Evolutionary conservation across 2,888 invertebrate genomes (phyloP).

Genomic region (Trissoscelio sp.): DNA sequence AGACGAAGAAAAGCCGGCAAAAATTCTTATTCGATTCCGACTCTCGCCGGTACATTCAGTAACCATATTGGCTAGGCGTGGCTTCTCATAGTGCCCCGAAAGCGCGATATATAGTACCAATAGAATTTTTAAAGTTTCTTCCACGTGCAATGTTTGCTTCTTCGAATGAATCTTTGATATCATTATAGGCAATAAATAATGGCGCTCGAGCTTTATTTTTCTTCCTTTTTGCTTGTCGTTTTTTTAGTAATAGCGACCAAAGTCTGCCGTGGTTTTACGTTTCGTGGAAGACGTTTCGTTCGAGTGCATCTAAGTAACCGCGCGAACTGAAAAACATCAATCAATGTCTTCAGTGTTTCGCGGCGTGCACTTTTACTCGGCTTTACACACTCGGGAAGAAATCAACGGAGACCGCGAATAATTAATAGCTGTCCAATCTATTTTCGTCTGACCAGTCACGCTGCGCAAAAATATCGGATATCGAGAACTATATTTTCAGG

Average conservation of each 20-base stretch:
- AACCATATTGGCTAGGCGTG: slow-evolving; percentile 51
- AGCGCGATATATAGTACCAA: slow-evolving; percentile 38
- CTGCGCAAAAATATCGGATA: slow-evolving; percentile 52
- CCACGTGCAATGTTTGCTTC: slow-evolving; percentile 25
- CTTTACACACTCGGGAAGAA: slow-evolving; percentile 56
- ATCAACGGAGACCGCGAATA: slow-evolving; percentile 64
- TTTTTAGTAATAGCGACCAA: slow-evolving; percentile 26
- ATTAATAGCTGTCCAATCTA: slow-evolving; percentile 68
- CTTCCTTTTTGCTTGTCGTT: background rate
- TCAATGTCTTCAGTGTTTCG: slow-evolving; percentile 59
- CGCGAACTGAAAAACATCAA: slow-evolving; percentile 65
- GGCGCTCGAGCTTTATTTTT: background rate
- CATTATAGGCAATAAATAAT: slow-evolving; percentile 56
- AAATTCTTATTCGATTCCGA: slow-evolving; percentile 60
- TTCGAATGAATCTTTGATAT: slow-evolving; percentile 59
- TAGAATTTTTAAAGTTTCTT: slow-evolving; percentile 47
- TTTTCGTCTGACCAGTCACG: slow-evolving; percentile 61
- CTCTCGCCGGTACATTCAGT: slow-evolving; percentile 38
- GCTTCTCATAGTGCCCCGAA: slow-evolving; percentile 35
- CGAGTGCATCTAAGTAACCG: slow-evolving; percentile 55
- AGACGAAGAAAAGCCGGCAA: slow-evolving; percentile 40
- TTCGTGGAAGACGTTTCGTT: slow-evolving; percentile 45
- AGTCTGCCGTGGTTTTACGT: slow-evolving; percentile 36
- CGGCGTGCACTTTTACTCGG: slow-evolving; percentile 47
- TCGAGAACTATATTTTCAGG: slow-evolving; percentile 60